Percentiles rank a stretch among this genome's conserved stretches.
phyloP scores from a whole-genome alignment of 2,888 invertebrate genomes.

The Perdita meconis region DNA sequence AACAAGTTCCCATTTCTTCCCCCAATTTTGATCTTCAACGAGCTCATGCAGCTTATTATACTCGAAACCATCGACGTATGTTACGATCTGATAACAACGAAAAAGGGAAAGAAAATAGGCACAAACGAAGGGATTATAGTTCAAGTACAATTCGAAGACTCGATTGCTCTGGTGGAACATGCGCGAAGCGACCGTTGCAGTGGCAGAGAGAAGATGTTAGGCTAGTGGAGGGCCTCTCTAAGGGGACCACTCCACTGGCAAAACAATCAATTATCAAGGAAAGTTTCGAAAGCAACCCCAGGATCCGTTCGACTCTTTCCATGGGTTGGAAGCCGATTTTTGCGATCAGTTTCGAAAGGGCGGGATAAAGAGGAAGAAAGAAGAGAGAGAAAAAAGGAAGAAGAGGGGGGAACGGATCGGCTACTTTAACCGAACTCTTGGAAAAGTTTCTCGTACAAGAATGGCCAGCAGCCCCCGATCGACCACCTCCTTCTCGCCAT shows the following conservation, averaged over 20 bases:
- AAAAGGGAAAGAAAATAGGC: not conserved
- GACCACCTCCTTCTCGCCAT: conserved; percentile 9
- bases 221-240: conserved; percentile 34
- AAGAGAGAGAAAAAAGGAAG: conserved; percentile 10
- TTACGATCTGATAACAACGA: too few species aligned
- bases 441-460: conserved; percentile 74
- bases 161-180: not conserved
- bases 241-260: conserved; percentile 66
- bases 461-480: conserved; percentile 43
- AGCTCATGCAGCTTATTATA: too few species aligned
- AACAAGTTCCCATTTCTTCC: too few species aligned
- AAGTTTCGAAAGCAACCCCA: conserved; percentile 74
- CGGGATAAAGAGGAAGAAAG: conserved; percentile 8
- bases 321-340: conserved; percentile 72
- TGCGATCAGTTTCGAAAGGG: conserved; percentile 77
- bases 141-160: conserved; percentile 12
- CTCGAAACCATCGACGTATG: too few species aligned
- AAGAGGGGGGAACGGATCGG: conserved; percentile 50
- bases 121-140: not conserved
- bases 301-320: conserved; percentile 69
- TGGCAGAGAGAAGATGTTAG: conserved; percentile 31
- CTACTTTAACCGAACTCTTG: conserved; percentile 76
- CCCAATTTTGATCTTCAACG: too few species aligned
- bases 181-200: conserved; percentile 2
- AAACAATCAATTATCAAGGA: conserved; percentile 82